These are phyloP conservation scores for Brotula barbata DNA, from an alignment of 2,797 vertebrate species.

Conservation along the genomic window DNA sequence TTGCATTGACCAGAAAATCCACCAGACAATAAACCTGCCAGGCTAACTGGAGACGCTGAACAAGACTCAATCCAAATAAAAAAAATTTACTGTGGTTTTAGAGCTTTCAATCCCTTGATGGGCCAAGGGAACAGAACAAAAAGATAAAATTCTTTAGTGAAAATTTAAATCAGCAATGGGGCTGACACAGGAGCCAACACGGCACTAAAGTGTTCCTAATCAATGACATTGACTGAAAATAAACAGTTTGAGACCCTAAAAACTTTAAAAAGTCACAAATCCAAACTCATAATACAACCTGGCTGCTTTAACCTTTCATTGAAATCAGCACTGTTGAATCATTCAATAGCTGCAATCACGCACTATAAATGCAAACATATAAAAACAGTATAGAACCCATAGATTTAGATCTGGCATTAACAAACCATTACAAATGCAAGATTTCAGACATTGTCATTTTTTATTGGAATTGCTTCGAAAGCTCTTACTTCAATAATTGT, in stretches of 20 bases:
- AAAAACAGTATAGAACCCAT: too few species aligned
- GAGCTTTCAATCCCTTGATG: slow-evolving; percentile 8
- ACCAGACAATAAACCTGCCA: slow-evolving; percentile 2
- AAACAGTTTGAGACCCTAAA: slow-evolving; percentile 5
- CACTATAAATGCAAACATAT: too few species aligned
- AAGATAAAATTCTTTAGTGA: slow-evolving; percentile 14
- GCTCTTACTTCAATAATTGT: too few species aligned
- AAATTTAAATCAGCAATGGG: slow-evolving; percentile 2
- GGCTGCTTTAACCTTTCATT: too few species aligned
- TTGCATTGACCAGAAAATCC: slow-evolving; percentile 16
- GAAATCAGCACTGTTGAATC: too few species aligned
- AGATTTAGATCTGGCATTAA: too few species aligned
- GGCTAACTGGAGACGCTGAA: background rate
- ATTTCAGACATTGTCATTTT: too few species aligned
- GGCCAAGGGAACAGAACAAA: background rate
- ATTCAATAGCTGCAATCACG: too few species aligned
- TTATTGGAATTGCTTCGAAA: too few species aligned
- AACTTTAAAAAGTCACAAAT: slow-evolving; percentile 6
- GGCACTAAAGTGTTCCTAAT: slow-evolving; percentile 12
- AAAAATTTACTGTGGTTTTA: slow-evolving; percentile 10
- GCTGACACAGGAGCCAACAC: slow-evolving; percentile 2
- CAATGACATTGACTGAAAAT: slow-evolving; percentile 21
- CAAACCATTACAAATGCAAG: too few species aligned
- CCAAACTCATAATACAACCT: too few species aligned
- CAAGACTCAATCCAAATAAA: slow-evolving; percentile 4